These are phyloP conservation scores for Zelostemma sp. DNA, from an alignment of 1,140 invertebrate genomes.

Conservation along the genomic window DNA sequence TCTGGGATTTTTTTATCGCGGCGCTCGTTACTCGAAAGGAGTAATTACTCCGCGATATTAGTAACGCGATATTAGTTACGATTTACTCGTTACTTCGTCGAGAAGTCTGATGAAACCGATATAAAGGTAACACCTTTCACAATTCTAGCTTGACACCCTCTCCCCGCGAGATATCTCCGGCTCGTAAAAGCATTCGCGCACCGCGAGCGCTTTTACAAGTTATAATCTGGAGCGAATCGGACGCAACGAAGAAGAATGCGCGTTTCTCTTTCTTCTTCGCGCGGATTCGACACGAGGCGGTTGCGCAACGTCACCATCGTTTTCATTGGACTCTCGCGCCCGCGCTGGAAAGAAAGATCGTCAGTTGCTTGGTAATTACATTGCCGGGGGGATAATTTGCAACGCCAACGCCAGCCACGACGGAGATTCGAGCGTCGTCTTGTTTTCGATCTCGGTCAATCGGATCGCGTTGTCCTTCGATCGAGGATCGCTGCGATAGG, in stretches of 20 bases:
- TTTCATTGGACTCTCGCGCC: no score
- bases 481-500: slow-evolving; percentile 48
- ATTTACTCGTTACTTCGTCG: slow-evolving; percentile 21
- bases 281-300: no score
- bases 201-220: background rate
- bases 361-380: slow-evolving; percentile 16
- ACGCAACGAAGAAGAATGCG: background rate
- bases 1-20: slow-evolving; percentile 8
- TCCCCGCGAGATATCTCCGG: background rate
- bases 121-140: slow-evolving; percentile 32
- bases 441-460: slow-evolving; percentile 51
- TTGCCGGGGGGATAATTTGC: slow-evolving; percentile 23
- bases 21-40: slow-evolving; percentile 6
- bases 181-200: background rate
- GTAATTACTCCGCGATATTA: slow-evolving; percentile 20
- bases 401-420: slow-evolving; percentile 7
- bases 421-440: slow-evolving; percentile 22
- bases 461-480: slow-evolving; percentile 47
- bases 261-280: no score
- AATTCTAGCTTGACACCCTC: slow-evolving; percentile 9
- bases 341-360: background rate
- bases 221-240: background rate
- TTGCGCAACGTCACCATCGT: slow-evolving; percentile 3
- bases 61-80: slow-evolving; percentile 12
- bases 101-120: slow-evolving; percentile 23